These are phyloP conservation scores for Dryocosmus kuriphilus DNA, from an alignment of 2,888 invertebrate species.

Conservation along the genomic window DNA sequence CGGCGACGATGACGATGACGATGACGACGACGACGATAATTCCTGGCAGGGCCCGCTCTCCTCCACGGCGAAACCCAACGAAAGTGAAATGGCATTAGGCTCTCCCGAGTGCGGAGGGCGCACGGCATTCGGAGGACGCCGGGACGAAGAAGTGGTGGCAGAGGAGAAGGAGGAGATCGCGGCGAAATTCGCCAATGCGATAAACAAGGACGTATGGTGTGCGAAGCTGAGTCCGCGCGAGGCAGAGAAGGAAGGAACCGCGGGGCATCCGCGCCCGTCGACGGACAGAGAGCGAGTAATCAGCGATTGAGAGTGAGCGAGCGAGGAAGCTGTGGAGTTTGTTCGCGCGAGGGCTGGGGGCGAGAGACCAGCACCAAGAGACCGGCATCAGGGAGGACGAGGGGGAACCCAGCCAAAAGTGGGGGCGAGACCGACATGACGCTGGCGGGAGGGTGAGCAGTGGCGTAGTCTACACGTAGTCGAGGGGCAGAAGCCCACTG, in stretches of 20 bases:
- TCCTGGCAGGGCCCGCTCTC: constrained; percentile 73
- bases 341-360: constrained; percentile 52
- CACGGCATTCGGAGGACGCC: constrained; percentile 69
- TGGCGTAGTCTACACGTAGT: constrained; percentile 37
- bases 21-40: constrained; percentile 68
- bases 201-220: constrained; percentile 67
- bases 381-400: constrained; percentile 44
- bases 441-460: constrained; percentile 36
- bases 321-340: constrained; percentile 40
- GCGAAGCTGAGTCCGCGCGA: constrained; percentile 56
- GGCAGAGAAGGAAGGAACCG: constrained; percentile 49
- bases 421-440: constrained; percentile 42
- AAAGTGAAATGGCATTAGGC: constrained; percentile 78
- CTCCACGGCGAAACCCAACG: constrained; percentile 76
- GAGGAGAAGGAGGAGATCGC: constrained; percentile 61
- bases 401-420: constrained; percentile 41
- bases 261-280: constrained; percentile 53
- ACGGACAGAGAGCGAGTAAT: constrained; percentile 44
- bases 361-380: constrained; percentile 46
- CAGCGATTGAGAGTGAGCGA: constrained; percentile 37
- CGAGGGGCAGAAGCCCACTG: constrained; percentile 32
- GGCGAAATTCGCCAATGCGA: constrained; percentile 74
- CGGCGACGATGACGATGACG: constrained; percentile 38
- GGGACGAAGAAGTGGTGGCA: constrained; percentile 61
- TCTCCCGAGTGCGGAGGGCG: constrained; percentile 67